phyloP scores from a whole-genome alignment of 1,140 invertebrate species.

The Camponotus floridanus region DNA sequence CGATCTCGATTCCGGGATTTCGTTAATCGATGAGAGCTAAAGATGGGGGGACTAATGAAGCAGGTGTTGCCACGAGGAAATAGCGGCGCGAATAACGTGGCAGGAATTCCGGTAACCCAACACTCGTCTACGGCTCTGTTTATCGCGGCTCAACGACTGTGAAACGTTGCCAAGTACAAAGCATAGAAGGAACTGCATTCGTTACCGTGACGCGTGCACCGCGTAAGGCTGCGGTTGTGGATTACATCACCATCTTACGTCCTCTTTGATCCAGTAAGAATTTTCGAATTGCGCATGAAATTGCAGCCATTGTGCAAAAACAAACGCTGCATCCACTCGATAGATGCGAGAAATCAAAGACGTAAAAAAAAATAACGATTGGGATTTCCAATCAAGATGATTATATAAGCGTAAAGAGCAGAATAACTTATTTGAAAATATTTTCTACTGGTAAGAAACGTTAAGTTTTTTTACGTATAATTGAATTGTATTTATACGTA shows the following conservation, averaged over 20 bases:
- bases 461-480: too few relatives aligned
- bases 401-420: not conserved
- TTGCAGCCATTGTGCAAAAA: not conserved
- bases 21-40: constrained; percentile 39
- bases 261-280: constrained; percentile 18
- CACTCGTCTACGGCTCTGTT: constrained; percentile 63
- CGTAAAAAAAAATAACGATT: too few relatives aligned
- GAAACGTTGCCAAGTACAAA: constrained; percentile 63
- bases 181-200: constrained; percentile 49
- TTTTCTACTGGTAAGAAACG: not conserved
- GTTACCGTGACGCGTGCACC: constrained; percentile 59
- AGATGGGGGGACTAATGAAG: constrained; percentile 58
- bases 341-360: not conserved
- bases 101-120: constrained; percentile 53
- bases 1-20: constrained; percentile 51
- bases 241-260: constrained; percentile 41
- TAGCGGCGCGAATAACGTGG: constrained; percentile 36
- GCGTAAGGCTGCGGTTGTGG: constrained; percentile 12
- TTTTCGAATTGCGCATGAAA: not conserved
- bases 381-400: not conserved
- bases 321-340: not conserved
- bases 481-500: too few relatives aligned
- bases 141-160: constrained; percentile 35
- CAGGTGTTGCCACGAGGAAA: constrained; percentile 61
- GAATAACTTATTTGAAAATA: not conserved